Percentiles rank a stretch among this genome's conserved stretches.
Evolutionary conservation across 92 coral and sea anemone species (phyloP).

Genomic region (Epizoanthus rinbou): DNA sequence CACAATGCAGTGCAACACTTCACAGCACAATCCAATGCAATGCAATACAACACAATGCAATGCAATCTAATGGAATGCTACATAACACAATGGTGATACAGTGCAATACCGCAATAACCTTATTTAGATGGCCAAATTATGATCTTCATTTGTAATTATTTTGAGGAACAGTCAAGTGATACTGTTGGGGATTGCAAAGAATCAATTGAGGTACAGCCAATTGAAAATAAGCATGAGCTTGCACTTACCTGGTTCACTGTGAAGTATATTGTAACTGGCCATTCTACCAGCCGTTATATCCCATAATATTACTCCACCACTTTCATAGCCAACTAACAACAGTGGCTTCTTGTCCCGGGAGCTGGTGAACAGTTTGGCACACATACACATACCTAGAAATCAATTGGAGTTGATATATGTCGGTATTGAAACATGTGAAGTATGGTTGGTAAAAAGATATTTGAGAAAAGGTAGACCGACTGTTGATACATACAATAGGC

Average conservation of each 20-base stretch:
- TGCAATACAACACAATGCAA: too few relatives aligned
- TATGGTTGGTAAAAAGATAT: too few relatives aligned
- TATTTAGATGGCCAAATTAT: too few relatives aligned
- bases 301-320: slow-evolving; percentile 83
- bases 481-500: too few relatives aligned
- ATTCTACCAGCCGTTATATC: slow-evolving; percentile 66
- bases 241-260: slow-evolving; percentile 83
- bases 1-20: too few relatives aligned
- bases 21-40: too few relatives aligned
- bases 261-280: slow-evolving; percentile 50
- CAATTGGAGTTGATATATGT: background rate
- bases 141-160: background rate
- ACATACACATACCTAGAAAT: slow-evolving; percentile 94
- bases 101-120: too few relatives aligned
- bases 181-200: background rate
- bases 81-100: too few relatives aligned
- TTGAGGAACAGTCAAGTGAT: background rate
- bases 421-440: background rate
- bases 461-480: too few relatives aligned
- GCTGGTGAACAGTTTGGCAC: slow-evolving; percentile 65
- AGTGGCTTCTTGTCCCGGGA: slow-evolving; percentile 63
- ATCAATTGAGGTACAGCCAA: background rate
- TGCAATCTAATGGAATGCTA: too few relatives aligned
- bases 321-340: slow-evolving; percentile 82
- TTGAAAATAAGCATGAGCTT: background rate